Evolutionary conservation across 64 coral and sea anemone species (phyloP).

Genomic region (Pocillopora verrucosa): DNA sequence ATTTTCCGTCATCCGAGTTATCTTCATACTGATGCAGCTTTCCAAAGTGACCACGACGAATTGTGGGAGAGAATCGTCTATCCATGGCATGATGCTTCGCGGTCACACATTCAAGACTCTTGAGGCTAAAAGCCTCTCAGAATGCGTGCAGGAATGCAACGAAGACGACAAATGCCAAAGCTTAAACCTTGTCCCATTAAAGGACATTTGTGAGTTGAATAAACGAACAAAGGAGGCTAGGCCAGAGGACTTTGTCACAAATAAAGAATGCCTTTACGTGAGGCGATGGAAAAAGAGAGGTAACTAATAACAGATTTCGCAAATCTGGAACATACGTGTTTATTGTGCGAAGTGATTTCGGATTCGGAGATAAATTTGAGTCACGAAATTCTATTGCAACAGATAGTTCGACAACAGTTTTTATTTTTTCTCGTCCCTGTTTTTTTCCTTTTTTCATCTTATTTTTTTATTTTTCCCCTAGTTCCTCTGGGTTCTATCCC

Average conservation of each 20-base stretch:
- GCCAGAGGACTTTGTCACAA: neutral
- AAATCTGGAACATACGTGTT: no score
- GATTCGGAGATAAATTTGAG: no score
- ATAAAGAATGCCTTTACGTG: neutral
- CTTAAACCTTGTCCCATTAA: neutral
- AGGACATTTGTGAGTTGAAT: neutral
- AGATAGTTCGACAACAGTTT: no score
- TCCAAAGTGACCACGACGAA: neutral
- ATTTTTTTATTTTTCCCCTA: neutral
- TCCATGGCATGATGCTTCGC: constrained; percentile 10
- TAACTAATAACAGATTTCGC: neutral
- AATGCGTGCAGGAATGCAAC: neutral
- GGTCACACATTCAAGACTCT: constrained; percentile 10
- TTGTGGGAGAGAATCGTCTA: constrained; percentile 10
- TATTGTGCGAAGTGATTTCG: no score
- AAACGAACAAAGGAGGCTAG: neutral
- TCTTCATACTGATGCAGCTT: neutral
- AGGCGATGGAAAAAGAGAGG: neutral
- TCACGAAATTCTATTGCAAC: no score
- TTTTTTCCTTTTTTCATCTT: neutral
- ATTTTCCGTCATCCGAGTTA: neutral
- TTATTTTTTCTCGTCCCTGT: neutral
- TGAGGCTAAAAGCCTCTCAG: neutral
- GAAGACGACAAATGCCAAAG: neutral
- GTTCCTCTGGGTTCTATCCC: constrained; percentile 17